phyloP scores from a whole-genome alignment of 2,888 invertebrate genomes.

The Athetis lepigone region DNA sequence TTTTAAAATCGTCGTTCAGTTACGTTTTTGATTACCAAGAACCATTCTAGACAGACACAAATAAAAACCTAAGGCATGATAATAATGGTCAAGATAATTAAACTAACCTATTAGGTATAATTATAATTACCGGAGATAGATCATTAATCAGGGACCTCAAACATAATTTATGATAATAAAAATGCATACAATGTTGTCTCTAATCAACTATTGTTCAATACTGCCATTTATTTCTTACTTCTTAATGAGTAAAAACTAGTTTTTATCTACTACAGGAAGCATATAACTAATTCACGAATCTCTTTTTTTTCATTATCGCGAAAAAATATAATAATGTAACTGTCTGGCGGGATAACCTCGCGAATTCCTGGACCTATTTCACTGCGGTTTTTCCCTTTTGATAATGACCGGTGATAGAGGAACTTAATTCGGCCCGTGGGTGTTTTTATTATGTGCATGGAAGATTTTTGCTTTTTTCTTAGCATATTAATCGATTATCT shows the following conservation, averaged over 20 bases:
- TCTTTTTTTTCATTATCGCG: constrained; percentile 10
- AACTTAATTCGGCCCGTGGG: constrained; percentile 12
- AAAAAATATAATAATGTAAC: constrained; percentile 25
- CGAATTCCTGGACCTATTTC: constrained; percentile 34
- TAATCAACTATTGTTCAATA: constrained; percentile 36
- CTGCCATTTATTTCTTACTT: constrained; percentile 10
- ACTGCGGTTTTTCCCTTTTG: constrained; percentile 40
- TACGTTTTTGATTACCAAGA: background rate
- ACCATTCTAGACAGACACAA: background rate
- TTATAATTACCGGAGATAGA: constrained; percentile 42
- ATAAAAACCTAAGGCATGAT: constrained; percentile 21
- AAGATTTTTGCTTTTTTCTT: constrained; percentile 11
- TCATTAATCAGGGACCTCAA: constrained; percentile 32
- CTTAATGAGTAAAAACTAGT: constrained; percentile 10
- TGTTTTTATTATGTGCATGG: constrained; percentile 23
- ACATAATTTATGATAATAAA: constrained; percentile 34
- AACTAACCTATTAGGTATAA: constrained; percentile 27
- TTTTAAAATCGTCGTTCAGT: background rate
- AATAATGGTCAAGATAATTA: constrained; percentile 34
- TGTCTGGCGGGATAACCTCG: constrained; percentile 37
- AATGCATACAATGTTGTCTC: constrained; percentile 29
- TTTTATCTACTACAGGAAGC: constrained; percentile 40
- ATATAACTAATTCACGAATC: constrained; percentile 29
- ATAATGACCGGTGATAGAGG: constrained; percentile 16
- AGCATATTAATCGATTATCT: constrained; percentile 26